Conservation (phyloP, 2,888 invertebrate species). For the Rutpela maculata region DNA sequence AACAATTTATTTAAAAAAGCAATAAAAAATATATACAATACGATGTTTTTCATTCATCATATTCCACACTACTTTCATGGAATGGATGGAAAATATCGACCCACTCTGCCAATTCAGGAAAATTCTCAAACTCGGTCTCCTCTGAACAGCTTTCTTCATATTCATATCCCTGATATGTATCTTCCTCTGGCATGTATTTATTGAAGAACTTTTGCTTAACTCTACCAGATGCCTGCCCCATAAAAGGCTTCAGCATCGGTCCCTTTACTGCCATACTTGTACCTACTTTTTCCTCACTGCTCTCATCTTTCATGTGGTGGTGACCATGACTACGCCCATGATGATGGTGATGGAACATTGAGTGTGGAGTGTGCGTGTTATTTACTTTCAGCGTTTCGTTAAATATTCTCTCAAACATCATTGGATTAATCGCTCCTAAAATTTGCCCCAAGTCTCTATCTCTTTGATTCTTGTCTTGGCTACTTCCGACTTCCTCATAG, state of each 20-base stretch:
- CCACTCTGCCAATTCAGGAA: background rate
- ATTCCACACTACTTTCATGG: background rate
- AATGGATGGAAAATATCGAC: background rate
- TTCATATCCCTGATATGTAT: background rate
- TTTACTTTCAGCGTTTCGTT: conserved; percentile 54
- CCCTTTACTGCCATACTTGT: conserved; percentile 49
- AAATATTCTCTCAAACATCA: conserved; percentile 61
- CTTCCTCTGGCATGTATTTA: conserved; percentile 15
- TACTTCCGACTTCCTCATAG: conserved; percentile 1
- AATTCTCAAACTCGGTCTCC: background rate
- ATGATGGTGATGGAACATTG: conserved; percentile 20
- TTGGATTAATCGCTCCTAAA: conserved; percentile 59
- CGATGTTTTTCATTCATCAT: background rate
- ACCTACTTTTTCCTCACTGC: conserved; percentile 41
- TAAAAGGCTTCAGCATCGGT: conserved; percentile 58
- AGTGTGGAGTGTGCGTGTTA: conserved; percentile 15
- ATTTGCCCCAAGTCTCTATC: conserved; percentile 52
- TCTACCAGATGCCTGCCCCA: conserved; percentile 54
- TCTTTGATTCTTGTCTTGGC: background rate
- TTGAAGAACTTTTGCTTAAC: conserved; percentile 47
- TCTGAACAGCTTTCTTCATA: background rate
- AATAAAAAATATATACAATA: no score
- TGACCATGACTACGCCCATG: conserved; percentile 16
- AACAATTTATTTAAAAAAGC: no score
- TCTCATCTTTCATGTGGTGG: background rate